Evolutionary conservation across 1,140 invertebrate species (phyloP).

Genomic region (Nephila pilipes): DNA sequence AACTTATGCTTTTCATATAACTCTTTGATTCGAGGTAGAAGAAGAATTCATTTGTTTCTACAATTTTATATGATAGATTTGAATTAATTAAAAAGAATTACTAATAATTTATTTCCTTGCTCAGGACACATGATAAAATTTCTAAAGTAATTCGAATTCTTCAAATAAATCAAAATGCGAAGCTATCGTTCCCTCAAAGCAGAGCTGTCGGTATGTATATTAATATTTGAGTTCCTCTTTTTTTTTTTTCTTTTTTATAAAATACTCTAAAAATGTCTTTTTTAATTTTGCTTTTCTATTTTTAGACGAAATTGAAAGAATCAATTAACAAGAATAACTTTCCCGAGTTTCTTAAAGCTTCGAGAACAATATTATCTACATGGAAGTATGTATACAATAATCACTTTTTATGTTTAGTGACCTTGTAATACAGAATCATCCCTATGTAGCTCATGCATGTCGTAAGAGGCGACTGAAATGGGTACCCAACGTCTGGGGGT

Average conservation of each 20-base stretch:
- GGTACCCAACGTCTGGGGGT: too few species aligned
- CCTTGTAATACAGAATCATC: too few species aligned
- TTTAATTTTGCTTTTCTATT: neutral
- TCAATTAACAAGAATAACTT: constrained; percentile 43
- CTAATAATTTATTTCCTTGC: too few species aligned
- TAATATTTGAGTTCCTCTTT: too few species aligned
- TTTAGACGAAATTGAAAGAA: constrained; percentile 50
- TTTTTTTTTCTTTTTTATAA: neutral
- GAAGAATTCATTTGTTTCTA: too few species aligned
- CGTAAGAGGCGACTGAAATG: too few species aligned
- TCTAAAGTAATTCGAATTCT: neutral
- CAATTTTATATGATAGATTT: too few species aligned
- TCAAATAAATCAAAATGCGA: neutral
- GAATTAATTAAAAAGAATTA: too few species aligned
- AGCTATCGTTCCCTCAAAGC: neutral
- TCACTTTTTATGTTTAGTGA: neutral
- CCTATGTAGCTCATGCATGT: too few species aligned
- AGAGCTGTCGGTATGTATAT: constrained; percentile 12
- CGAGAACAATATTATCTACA: neutral
- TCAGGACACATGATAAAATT: neutral
- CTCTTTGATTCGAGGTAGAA: too few species aligned
- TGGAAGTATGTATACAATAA: constrained; percentile 44
- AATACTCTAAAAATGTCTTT: neutral
- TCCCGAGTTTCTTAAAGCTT: constrained; percentile 42
- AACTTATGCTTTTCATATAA: too few species aligned